phyloP scores from a whole-genome alignment of 2,113 vertebrate genomes.

The Odocoileus virginianus region DNA sequence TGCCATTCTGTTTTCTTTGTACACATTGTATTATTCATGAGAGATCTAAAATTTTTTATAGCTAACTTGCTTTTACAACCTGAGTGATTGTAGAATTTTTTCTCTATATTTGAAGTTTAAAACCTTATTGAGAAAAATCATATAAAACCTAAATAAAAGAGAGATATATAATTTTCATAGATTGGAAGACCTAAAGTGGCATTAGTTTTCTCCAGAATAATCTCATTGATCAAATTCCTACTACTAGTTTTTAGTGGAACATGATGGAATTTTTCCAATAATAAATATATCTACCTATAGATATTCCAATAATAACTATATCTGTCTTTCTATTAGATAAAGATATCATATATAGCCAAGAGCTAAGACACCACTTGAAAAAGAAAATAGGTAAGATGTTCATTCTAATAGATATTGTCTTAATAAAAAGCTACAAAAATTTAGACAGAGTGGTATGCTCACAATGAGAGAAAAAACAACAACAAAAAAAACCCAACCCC shows the following conservation, averaged over 20 bases:
- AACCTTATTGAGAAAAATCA: neutral
- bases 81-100: neutral
- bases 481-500: neutral
- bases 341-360: neutral
- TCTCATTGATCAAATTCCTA: neutral
- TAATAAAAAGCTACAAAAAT: neutral
- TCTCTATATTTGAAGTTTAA: neutral
- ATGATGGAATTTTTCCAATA: neutral
- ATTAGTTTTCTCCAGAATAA: neutral
- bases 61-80: neutral
- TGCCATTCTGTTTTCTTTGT: neutral
- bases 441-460: neutral
- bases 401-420: neutral
- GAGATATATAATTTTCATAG: neutral
- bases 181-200: neutral
- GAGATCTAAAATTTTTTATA: neutral
- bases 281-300: neutral
- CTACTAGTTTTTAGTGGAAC: neutral
- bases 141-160: neutral
- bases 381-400: neutral
- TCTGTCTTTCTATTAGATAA: neutral
- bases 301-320: neutral
- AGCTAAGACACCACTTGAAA: neutral
- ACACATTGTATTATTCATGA: neutral
- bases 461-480: neutral